Evolutionary conservation across 1,140 invertebrate genomes (phyloP).

Genomic region (Trichonephila clavata): DNA sequence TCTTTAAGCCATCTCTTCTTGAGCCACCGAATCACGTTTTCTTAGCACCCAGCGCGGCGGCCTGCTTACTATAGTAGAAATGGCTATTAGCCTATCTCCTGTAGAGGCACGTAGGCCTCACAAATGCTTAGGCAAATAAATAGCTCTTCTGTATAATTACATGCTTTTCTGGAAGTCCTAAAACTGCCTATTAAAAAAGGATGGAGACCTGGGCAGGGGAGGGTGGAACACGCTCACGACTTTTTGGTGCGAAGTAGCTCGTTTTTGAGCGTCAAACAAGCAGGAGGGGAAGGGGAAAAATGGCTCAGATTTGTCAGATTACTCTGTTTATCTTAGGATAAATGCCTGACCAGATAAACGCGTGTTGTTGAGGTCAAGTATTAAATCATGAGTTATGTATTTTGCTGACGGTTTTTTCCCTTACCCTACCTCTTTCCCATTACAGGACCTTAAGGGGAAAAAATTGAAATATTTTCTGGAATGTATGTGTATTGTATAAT

Average conservation of each 20-base stretch:
- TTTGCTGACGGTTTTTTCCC: constrained; percentile 1
- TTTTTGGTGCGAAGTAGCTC: constrained; percentile 63
- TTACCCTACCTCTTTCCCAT: neutral
- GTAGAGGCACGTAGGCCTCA: constrained; percentile 29
- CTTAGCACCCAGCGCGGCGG: constrained; percentile 40
- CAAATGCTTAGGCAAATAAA: constrained; percentile 73
- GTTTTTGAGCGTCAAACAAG: constrained; percentile 48
- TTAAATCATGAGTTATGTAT: constrained; percentile 61
- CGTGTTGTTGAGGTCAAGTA: constrained; percentile 44
- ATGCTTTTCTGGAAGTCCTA: constrained; percentile 53
- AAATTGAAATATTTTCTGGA: no score
- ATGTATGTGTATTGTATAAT: no score
- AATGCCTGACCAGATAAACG: constrained; percentile 60
- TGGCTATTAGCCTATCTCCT: constrained; percentile 44
- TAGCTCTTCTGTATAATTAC: constrained; percentile 69
- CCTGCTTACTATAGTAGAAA: neutral
- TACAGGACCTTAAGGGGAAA: neutral
- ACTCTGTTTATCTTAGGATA: constrained; percentile 72
- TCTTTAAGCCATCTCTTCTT: constrained; percentile 11
- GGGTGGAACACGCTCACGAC: constrained; percentile 33
- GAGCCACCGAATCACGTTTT: constrained; percentile 58
- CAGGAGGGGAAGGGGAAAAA: neutral
- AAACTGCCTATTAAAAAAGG: constrained; percentile 53
- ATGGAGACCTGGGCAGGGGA: neutral
- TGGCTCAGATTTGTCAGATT: constrained; percentile 36